These are phyloP conservation scores for Epinephelus awoara DNA, from an alignment of 2,797 vertebrate species.

Conservation along the genomic window DNA sequence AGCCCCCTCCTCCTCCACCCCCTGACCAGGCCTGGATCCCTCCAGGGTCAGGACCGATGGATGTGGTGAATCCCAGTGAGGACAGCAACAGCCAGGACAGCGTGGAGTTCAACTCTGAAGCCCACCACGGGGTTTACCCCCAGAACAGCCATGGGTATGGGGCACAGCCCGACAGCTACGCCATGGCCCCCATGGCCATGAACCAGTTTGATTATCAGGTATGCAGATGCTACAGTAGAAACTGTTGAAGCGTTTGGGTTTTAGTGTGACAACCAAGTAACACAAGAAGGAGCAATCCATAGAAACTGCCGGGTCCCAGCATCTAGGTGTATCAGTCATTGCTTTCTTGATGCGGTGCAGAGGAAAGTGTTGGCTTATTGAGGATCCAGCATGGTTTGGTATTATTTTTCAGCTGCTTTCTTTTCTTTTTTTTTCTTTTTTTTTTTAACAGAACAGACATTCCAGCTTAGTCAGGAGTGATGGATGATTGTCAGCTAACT, in stretches of 20 bases:
- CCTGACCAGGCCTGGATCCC: constrained; percentile 97
- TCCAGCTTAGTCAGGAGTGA: constrained; percentile 20
- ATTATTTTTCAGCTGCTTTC: constrained; percentile 30
- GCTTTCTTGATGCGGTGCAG: constrained; percentile 72
- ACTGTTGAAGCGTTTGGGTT: constrained; percentile 79
- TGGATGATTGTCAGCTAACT: constrained; percentile 24
- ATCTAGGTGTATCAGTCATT: constrained; percentile 74
- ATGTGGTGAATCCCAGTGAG: constrained; percentile 95
- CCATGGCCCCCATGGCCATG: constrained; percentile 94
- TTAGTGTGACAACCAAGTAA: constrained; percentile 80
- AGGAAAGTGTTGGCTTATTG: constrained; percentile 74
- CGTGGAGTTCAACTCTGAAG: constrained; percentile 94
- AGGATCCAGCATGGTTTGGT: constrained; percentile 77
- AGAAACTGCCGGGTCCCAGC: constrained; percentile 70
- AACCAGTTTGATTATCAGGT: constrained; percentile 99
- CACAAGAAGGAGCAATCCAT: constrained; percentile 72
- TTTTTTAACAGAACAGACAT: constrained; percentile 13
- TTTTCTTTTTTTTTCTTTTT: background rate
- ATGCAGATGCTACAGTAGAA: constrained; percentile 85
- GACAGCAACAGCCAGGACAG: constrained; percentile 99
- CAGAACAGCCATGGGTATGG: constrained; percentile 99
- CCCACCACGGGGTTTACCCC: constrained; percentile 94
- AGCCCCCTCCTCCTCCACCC: constrained; percentile 91
- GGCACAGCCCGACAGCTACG: constrained; percentile 97
- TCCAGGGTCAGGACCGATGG: constrained; percentile 94